Base-by-base conservation (phyloP, 2,888 invertebrate genomes). In the Noctuana brunneofusca region DNA sequence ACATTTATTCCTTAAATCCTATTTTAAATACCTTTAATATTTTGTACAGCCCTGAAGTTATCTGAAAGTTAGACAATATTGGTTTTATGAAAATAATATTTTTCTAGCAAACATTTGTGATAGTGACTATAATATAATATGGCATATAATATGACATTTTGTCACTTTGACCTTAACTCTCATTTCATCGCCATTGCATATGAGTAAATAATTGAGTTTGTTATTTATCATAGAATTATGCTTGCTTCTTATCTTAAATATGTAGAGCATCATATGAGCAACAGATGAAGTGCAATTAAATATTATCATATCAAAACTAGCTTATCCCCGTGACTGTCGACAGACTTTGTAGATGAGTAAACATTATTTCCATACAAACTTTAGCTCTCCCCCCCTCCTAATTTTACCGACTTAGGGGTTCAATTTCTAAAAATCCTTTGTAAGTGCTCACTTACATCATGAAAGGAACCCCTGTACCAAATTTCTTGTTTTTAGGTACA, bases 181-280 rank as follows among this genome's bases (percentile, higher is more conserved):
- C 24, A 38, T 54, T 46, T 52, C 53, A 38, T 54, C 54, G 60
- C 54, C 60, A 60, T 35, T 54, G 35, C 48, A 60, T 18, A 48
- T 60, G 35, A 35, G 22, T 53, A 5, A 46, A 46, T 48, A 60
- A 27, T 54, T 48, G 5, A 16, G 60, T 48, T 54, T 54, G 48
- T 55, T 14, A 12, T 43, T 55, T 24, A 24, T 32, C 14, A 38
- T 54, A 54, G 48, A 54, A 46, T 9, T 24, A 54, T 18, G 35
- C 4, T 43, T 18, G 35, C 4, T 43, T 35, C 32, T 60, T 60
- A 60, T 60, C 60, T 54, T 54, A 54, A 60, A 27, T 48, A 54
- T 6, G 20, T 27, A 18, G 30, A 54, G n/a, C n/a, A 24, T 60
- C 22, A n/a, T n/a, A n/a, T n/a, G n/a, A 20, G 43, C 16, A 24